Base-by-base conservation (phyloP, 1,140 invertebrate genomes). In the Aphaenogaster rudis region DNA sequence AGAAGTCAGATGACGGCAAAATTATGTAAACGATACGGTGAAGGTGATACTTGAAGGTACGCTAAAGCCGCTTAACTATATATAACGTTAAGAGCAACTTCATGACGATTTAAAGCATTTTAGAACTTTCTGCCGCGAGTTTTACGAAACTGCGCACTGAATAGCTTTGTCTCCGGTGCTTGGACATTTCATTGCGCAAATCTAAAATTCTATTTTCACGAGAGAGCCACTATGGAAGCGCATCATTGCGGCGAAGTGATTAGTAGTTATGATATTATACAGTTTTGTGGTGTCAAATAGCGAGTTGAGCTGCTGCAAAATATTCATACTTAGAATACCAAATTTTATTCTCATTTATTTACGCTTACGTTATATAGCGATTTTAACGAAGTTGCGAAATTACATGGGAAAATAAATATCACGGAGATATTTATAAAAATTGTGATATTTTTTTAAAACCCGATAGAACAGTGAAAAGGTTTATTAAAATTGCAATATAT, bases 11-110 rank as follows among this genome's bases (percentile, higher is more conserved):
- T 61, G 69, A 76, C 80, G 69, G 50, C 8, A n/a, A 74, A 84
- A 84, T 84, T 84, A 84, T 84, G 80, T 84, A 76, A 84, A 84
- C 54, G 52, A 84, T 61, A 76, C n/a, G 54, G 17, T 50, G 42
- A 39, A 74, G 80, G 57, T 76, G 71, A 84, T 50, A 74, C 54
- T 84, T 50, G 64, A 15, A 42, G 78, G 52, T 50, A 28, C n/a
- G 33, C 28, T 59, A 15, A 72, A 61, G 17, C 42, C 13, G 42
- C 67, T 74, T 74, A 61, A 48, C 54, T 84, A 15, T 48, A 82
- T 21, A 36, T 74, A 61, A 76, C 54, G 69, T 74, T 61, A 61
- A 61, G 42, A 76, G 42, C 17, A 33, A 82, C 42, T 82, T 84
- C 33, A 42, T 39, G 42, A 74, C 54, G 28, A 84, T 76, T 84